These are phyloP conservation scores for Pterobdella sp. DNA, from an alignment of 2,888 invertebrate genomes.

Conservation along the genomic window DNA sequence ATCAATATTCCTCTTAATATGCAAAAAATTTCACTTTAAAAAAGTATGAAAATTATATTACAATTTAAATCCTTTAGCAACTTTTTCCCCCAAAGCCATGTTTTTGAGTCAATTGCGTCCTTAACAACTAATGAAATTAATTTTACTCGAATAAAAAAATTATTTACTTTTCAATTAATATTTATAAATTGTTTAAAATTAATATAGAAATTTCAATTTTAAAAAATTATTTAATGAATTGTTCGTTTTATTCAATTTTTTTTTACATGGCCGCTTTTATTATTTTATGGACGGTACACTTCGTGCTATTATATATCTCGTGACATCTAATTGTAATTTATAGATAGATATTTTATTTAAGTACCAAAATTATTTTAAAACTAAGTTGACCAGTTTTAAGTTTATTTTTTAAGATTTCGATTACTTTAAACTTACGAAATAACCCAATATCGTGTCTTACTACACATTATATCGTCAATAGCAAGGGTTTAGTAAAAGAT, in stretches of 20 bases:
- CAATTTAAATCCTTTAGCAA: conserved; percentile 4
- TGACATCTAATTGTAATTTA: conserved; percentile 11
- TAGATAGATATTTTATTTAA: conserved; percentile 2
- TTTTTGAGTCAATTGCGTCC: background rate
- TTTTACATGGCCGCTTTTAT: conserved; percentile 7
- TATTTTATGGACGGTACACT: conserved; percentile 7
- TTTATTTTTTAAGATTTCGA: background rate
- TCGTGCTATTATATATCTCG: conserved; percentile 13
- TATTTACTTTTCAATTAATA: background rate
- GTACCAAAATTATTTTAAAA: background rate
- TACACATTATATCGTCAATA: background rate
- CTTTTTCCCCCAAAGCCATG: background rate
- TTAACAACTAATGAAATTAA: background rate
- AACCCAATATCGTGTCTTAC: conserved; percentile 10
- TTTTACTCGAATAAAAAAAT: background rate
- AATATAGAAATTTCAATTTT: no score
- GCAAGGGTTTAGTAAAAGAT: background rate
- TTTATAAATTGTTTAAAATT: no score
- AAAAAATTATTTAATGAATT: no score
- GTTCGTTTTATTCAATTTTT: conserved; percentile 2
- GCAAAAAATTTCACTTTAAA: no score
- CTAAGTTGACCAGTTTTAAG: background rate
- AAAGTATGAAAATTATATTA: no score
- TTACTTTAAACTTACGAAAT: background rate
- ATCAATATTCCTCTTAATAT: no score